Conservation (phyloP, 2,797 vertebrate genomes). For the Coregonus ussuriensis region DNA sequence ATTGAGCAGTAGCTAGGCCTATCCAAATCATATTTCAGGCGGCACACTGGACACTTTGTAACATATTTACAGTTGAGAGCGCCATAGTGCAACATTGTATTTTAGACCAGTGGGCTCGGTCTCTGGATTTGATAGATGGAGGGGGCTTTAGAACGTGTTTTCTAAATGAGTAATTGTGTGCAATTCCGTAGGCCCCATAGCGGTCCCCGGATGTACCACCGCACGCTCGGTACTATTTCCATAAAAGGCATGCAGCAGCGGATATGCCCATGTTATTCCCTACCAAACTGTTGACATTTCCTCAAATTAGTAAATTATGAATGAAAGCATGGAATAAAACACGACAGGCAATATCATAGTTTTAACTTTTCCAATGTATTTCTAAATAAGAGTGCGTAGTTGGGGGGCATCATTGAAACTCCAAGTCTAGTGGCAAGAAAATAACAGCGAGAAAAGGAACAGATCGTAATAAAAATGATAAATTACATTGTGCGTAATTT, state of each 20-base stretch:
- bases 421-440: not conserved
- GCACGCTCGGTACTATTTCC: slow-evolving; percentile 62
- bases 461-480: not conserved
- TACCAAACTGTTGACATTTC: slow-evolving; percentile 32
- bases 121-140: slow-evolving; percentile 21
- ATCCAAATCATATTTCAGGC: not conserved
- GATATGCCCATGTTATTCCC: slow-evolving; percentile 39
- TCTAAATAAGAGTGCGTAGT: not conserved
- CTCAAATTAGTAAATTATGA: slow-evolving; percentile 3
- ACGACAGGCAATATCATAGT: not conserved
- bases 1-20: not conserved
- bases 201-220: slow-evolving; percentile 58
- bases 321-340: slow-evolving; percentile 9
- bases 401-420: not conserved
- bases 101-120: not conserved
- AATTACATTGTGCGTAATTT: not conserved
- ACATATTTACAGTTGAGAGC: not conserved
- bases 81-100: not conserved
- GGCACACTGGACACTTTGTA: not conserved
- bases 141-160: not conserved
- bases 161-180: slow-evolving; percentile 28
- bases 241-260: slow-evolving; percentile 70
- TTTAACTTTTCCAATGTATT: not conserved
- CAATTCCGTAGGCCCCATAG: slow-evolving; percentile 27
- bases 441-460: not conserved